Base-by-base conservation (phyloP, 1,140 invertebrate genomes). In the Cylas formicarius region DNA sequence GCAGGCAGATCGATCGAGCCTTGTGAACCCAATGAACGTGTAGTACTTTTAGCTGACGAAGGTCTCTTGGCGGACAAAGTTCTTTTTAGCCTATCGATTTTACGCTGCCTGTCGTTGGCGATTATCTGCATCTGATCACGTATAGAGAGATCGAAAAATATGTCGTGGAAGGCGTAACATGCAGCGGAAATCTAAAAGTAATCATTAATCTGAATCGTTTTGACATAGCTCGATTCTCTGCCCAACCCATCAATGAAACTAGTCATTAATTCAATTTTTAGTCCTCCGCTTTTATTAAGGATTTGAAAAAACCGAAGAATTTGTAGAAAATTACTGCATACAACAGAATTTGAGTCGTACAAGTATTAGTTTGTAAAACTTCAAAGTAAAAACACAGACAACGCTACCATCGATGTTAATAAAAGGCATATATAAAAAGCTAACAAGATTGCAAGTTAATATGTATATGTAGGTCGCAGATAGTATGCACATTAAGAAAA, bases 91-190 rank as follows among this genome's bases (percentile, higher is more conserved):
- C 60, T 63, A 19, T 60, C 56, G 4, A 29, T 40, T 46, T 49
- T 48, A 27, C 56, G 44, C 45, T 66, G 53, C 21, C 72, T 59
- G 57, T 75, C 73, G 13, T 63, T 44, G 2, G 68, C 49, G 41
- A 80, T 78, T 27, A 78, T 62, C 14, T 68, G 66, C 72, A 79
- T 79, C 40, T 75, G 69, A 55, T 78, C 77, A 19, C 56, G 50
- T 11, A 67, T 63, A 24, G 63, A 53, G 50, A 68, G 68, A 43
- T 55, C 45, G 10, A 76, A 70, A 52, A 81, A 79, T n/a, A 75
- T 74, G 45, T 77, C 69, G 58, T 80, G 74, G 2, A 80, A 67
- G 2, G 72, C 63, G 53, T 75, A 75, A 50, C 75, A 76, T 16
- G 77, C 77, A 0, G 78, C 75, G 18, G 75, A 76, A 17, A 79